A percentile compares a stretch with the other conserved stretches of the same genome.
These are phyloP conservation scores for Oscheius sp. DNA, from an alignment of 2,888 invertebrate genomes.

Conservation along the genomic window DNA sequence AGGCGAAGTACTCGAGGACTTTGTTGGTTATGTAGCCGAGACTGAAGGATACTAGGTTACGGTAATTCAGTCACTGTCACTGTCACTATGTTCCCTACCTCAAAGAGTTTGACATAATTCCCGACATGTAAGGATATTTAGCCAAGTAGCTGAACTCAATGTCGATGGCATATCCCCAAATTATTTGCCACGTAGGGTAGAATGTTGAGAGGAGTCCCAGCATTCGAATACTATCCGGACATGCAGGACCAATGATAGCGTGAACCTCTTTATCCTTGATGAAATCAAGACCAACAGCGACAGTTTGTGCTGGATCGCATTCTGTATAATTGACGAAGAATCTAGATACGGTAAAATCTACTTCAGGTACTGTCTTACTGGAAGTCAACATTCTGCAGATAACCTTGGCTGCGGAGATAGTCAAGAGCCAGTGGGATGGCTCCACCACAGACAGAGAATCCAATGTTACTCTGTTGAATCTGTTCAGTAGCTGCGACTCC, in stretches of 20 bases:
- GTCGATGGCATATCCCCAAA: conserved; percentile 48
- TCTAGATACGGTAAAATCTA: conserved; percentile 23
- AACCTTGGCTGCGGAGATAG: conserved; percentile 34
- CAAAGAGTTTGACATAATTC: conserved; percentile 41
- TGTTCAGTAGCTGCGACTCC: conserved; percentile 29
- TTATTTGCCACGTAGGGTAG: conserved; percentile 44
- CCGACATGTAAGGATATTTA: conserved; percentile 43
- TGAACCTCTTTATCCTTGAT: conserved; percentile 55
- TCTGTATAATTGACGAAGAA: conserved; percentile 47
- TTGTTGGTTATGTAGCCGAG: conserved; percentile 40
- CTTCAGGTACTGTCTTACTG: conserved; percentile 28
- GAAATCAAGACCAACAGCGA: conserved; percentile 47
- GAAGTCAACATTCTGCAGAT: conserved; percentile 42
- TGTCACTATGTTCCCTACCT: neutral
- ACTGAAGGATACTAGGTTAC: conserved; percentile 28
- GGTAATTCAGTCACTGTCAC: neutral
- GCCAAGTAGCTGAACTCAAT: conserved; percentile 37
- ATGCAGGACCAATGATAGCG: conserved; percentile 61
- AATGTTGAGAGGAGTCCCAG: conserved; percentile 42
- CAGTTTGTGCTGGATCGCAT: conserved; percentile 42
- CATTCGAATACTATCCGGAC: conserved; percentile 41
- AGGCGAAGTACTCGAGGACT: conserved; percentile 41
- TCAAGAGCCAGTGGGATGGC: conserved; percentile 47
- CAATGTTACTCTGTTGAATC: conserved; percentile 29
- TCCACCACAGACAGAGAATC: conserved; percentile 44